Conservation (phyloP, 2,797 vertebrate genomes). For the Pagetopsis macropterus region DNA sequence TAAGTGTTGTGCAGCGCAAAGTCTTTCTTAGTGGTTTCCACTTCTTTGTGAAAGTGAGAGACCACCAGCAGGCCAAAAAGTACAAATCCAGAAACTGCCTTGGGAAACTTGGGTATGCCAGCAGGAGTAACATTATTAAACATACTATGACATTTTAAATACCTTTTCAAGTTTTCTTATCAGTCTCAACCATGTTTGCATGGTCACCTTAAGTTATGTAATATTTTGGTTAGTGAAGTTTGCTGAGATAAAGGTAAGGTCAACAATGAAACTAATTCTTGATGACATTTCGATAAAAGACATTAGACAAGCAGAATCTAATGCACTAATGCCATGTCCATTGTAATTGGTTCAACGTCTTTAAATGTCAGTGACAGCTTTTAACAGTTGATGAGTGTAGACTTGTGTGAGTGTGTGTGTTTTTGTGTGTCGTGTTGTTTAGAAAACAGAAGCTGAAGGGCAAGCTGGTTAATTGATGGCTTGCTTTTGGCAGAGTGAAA, state of each 20-base stretch:
- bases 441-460: conserved; percentile 43
- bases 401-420: conserved; percentile 1
- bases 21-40: conserved; percentile 38
- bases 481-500: conserved; percentile 36
- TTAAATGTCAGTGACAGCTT: conserved; percentile 7
- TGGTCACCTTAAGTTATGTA: background rate
- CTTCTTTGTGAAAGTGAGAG: conserved; percentile 31
- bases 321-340: background rate
- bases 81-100: background rate
- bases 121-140: background rate
- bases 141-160: background rate
- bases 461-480: conserved; percentile 45
- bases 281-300: background rate
- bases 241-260: background rate
- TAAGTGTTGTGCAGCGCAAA: conserved; percentile 37
- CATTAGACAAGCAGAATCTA: background rate
- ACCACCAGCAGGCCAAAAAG: conserved; percentile 17
- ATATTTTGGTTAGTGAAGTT: background rate
- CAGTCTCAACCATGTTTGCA: background rate
- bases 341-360: background rate
- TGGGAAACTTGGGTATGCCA: background rate
- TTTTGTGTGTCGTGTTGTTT: background rate
- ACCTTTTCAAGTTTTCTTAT: background rate
- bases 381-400: conserved; percentile 17
- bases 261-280: background rate